Conservation (phyloP, 2,888 invertebrate species). For the Spatulosminthurus flaviceps region DNA sequence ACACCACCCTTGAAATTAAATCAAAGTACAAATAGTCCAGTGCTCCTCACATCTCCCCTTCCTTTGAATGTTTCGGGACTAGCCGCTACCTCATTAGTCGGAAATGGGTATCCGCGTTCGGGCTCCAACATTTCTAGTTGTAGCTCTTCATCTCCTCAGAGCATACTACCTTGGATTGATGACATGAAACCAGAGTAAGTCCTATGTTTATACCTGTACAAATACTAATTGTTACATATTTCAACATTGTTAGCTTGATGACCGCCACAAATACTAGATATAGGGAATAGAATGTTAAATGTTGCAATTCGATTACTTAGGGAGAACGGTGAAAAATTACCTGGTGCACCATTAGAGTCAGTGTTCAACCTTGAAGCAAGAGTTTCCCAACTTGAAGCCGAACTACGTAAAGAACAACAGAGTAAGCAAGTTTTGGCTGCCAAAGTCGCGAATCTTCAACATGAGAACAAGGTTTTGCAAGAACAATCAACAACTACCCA, state of each 20-base stretch:
- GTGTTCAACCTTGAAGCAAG: slow-evolving; percentile 63
- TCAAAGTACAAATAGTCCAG: slow-evolving; percentile 47
- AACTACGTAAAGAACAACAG: slow-evolving; percentile 73
- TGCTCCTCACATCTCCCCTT: slow-evolving; percentile 12
- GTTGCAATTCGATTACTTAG: neutral
- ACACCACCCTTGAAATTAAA: slow-evolving; percentile 47
- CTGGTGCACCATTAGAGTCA: slow-evolving; percentile 24
- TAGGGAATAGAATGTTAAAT: no score
- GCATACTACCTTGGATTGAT: slow-evolving; percentile 49
- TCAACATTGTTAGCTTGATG: no score
- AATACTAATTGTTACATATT: no score
- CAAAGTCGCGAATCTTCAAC: slow-evolving; percentile 75
- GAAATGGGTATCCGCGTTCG: neutral
- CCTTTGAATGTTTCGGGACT: neutral
- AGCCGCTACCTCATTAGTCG: neutral
- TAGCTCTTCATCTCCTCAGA: slow-evolving; percentile 43
- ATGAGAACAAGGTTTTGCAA: slow-evolving; percentile 85
- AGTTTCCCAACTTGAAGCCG: slow-evolving; percentile 69
- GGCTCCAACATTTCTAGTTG: slow-evolving; percentile 34
- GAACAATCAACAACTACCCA: slow-evolving; percentile 92
- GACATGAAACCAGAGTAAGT: slow-evolving; percentile 50
- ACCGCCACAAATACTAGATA: no score
- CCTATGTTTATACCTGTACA: neutral
- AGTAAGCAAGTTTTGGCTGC: slow-evolving; percentile 73
- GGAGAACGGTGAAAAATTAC: neutral